Percentiles rank a stretch among this genome's conserved stretches.
Conservation (phyloP, 2,113 vertebrate genomes). For the Plecturocebus donacophilus region DNA sequence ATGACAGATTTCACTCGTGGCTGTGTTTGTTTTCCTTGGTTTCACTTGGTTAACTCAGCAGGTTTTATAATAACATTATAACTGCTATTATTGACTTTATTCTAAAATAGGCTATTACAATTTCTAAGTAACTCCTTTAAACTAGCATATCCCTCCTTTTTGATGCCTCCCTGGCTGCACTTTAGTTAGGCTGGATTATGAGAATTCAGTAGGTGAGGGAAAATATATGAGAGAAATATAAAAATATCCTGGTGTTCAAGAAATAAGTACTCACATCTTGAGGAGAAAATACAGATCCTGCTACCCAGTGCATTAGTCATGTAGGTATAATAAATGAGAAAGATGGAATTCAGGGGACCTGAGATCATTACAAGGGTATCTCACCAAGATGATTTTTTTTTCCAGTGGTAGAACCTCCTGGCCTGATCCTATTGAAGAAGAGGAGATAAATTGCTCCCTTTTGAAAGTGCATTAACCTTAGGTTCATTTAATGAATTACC, state of each 20-base stretch:
- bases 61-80: background rate
- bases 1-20: background rate
- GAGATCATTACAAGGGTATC: slow-evolving; percentile 55
- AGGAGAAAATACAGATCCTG: background rate
- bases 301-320: background rate
- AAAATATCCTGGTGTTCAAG: background rate
- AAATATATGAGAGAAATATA: background rate
- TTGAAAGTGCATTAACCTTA: slow-evolving; percentile 79
- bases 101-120: background rate
- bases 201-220: background rate
- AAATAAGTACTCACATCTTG: background rate
- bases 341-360: slow-evolving; percentile 21
- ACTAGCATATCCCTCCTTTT: background rate
- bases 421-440: slow-evolving; percentile 71
- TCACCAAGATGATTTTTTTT: slow-evolving; percentile 35
- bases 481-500: slow-evolving; percentile 78
- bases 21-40: slow-evolving; percentile 1
- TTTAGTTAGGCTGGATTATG: background rate
- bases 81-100: slow-evolving; percentile 22
- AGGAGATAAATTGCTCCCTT: slow-evolving; percentile 70
- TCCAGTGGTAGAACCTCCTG: slow-evolving; percentile 56
- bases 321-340: slow-evolving; percentile 9
- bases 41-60: slow-evolving; percentile 31
- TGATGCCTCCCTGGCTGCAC: background rate
- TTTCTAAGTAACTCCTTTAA: slow-evolving; percentile 46